phyloP scores from a whole-genome alignment of 2,888 invertebrate species.

The Amphipyra tragopoginis region DNA sequence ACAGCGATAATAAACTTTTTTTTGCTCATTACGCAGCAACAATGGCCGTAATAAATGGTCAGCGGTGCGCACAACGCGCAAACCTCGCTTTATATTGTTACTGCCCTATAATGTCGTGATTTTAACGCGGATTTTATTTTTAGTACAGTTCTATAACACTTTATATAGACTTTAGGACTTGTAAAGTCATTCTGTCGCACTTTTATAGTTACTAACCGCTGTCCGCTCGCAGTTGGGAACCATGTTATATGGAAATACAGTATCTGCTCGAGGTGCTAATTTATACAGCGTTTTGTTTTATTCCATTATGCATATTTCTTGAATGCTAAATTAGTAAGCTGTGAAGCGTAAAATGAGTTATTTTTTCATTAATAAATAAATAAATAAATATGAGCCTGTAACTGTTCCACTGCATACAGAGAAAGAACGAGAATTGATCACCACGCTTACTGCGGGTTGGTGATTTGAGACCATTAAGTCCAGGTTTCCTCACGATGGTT shows the following conservation, averaged over 20 bases:
- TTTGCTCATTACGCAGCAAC: constrained; percentile 73
- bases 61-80: constrained; percentile 51
- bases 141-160: constrained; percentile 40
- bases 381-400: too few species aligned
- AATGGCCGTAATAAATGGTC: constrained; percentile 69
- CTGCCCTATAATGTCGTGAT: constrained; percentile 50
- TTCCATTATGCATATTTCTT: too few species aligned
- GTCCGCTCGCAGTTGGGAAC: neutral
- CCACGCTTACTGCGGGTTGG: too few species aligned
- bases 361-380: too few species aligned
- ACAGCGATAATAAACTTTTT: constrained; percentile 58
- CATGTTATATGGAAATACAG: neutral
- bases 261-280: constrained; percentile 9
- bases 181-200: constrained; percentile 28
- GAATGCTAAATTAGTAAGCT: too few species aligned
- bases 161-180: constrained; percentile 29
- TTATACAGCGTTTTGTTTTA: neutral
- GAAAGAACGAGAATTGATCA: too few species aligned
- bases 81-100: constrained; percentile 47
- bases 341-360: too few species aligned
- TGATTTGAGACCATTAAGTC: too few species aligned
- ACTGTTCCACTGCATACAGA: too few species aligned
- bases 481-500: too few species aligned
- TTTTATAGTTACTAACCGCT: constrained; percentile 27
- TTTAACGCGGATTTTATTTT: constrained; percentile 50